Base-by-base conservation (phyloP, 2,113 vertebrate species). In the Cavia porcellus region DNA sequence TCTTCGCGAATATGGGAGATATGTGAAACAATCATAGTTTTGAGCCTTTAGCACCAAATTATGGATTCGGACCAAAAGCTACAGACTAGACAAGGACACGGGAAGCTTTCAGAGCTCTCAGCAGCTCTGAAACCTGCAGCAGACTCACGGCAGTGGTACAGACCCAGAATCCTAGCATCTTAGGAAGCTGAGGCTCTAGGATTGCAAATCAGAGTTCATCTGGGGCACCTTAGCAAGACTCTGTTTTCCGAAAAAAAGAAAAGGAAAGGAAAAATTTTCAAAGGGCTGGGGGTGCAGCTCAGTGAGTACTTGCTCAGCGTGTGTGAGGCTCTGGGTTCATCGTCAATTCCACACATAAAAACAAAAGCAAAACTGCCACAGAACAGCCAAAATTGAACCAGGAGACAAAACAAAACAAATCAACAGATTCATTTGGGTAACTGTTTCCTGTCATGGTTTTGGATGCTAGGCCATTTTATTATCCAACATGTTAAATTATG, bases 401-500 rank as follows among this genome's bases (percentile, higher is more conserved):
- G 70, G 47, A 50, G 75, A 79, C 75, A 79, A 14, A 30, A 50
- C 50, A 57, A 52, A 52, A 8, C 12, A 95, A 86, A 50, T 62
- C 20, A n/a, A 94, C 42, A 92, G 70, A 55, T 68, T 94, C 66
- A 83, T 72, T 83, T 62, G 52, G 59, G 52, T 32, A 50, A 50
- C 55, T 81, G 0, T 89, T 66, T 91, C 30, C 19, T 96, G 13
- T 66, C 24, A 66, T 80, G 14, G 30, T 80, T 93, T 97, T 94
- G 38, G 86, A 79, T 90, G 62, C 38, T 38, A 87, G 55, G 17
- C 17, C 42, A 15, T 86, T 74, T 80, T 92, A 10, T 95, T 57
- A 57, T 57, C 55, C 55, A 57, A 57, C 17, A 20, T 57, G 17
- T 57, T 17, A 57, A 57, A 5, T 20, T 92, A n/a, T 45, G 61